Conservation (phyloP, 2,888 invertebrate genomes). For the Torymus tubicola region DNA sequence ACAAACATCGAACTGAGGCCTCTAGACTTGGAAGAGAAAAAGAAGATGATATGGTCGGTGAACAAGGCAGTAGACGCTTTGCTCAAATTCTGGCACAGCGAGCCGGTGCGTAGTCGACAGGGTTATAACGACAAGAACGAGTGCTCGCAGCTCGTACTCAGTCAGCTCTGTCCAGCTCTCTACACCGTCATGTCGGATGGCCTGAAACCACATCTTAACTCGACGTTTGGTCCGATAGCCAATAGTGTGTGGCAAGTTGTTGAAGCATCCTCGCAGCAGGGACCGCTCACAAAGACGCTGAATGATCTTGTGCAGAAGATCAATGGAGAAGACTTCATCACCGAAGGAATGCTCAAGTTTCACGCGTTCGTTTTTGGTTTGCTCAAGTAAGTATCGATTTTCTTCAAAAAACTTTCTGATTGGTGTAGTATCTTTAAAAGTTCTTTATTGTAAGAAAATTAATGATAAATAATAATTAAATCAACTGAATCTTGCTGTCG, state of each 20-base stretch:
- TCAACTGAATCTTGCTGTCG: too few relatives aligned
- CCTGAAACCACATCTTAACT: constrained; percentile 87
- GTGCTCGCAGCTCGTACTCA: constrained; percentile 86
- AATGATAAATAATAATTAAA: too few relatives aligned
- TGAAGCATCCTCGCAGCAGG: constrained; percentile 91
- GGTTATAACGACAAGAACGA: constrained; percentile 79
- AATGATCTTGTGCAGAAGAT: constrained; percentile 90
- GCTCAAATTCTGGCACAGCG: constrained; percentile 82
- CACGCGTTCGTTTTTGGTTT: constrained; percentile 92
- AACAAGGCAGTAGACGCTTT: constrained; percentile 86
- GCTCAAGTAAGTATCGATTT: constrained; percentile 82
- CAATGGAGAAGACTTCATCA: constrained; percentile 88
- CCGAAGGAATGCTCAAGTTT: constrained; percentile 91
- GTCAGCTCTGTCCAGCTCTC: constrained; percentile 88
- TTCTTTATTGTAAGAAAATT: too few relatives aligned
- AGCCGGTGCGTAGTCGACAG: constrained; percentile 79
- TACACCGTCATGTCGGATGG: constrained; percentile 91
- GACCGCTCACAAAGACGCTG: constrained; percentile 88
- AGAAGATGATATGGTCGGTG: constrained; percentile 83
- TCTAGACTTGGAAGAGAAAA: constrained; percentile 80
- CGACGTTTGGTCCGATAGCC: constrained; percentile 90
- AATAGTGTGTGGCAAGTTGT: constrained; percentile 94
- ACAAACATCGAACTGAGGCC: constrained; percentile 74
- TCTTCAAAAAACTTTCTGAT: too few relatives aligned
- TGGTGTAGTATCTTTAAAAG: too few relatives aligned